Percentiles rank a stretch among this genome's conserved stretches.
Conservation (phyloP, 2,888 invertebrate species). For the Hyposoter didymator region DNA sequence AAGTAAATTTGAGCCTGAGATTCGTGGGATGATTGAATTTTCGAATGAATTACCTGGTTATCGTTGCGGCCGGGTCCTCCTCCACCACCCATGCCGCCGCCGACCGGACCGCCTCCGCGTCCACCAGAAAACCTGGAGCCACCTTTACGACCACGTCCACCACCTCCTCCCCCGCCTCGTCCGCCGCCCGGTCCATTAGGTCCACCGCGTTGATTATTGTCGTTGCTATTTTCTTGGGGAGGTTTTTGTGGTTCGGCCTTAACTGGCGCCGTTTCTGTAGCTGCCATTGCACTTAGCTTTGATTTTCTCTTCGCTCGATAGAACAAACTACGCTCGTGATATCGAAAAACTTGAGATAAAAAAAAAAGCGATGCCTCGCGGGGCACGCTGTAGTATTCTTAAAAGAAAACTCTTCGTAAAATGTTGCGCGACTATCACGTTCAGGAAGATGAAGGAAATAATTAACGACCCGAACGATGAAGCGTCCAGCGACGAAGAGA, state of each 20-base stretch:
- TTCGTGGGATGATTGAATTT: not conserved
- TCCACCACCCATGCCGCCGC: conserved; percentile 63
- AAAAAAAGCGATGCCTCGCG: conserved; percentile 53
- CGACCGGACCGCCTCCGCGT: conserved; percentile 77
- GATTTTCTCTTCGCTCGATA: not conserved
- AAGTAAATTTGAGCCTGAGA: not conserved
- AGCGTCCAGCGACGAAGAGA: conserved; percentile 75
- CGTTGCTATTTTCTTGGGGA: conserved; percentile 75
- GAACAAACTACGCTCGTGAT: not conserved
- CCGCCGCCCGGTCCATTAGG: conserved; percentile 71
- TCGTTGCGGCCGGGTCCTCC: conserved; percentile 73
- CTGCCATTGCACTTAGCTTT: conserved; percentile 68
- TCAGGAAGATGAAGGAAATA: not conserved
- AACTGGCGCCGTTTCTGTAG: conserved; percentile 76
- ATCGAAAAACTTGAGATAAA: conserved; percentile 17
- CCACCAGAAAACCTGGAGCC: conserved; percentile 79
- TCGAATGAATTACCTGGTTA: conserved; percentile 56
- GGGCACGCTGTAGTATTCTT: conserved; percentile 39
- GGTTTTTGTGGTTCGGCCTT: conserved; percentile 76
- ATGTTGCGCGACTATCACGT: not conserved
- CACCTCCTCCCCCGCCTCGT: conserved; percentile 72
- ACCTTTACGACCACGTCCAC: conserved; percentile 78
- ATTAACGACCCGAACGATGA: conserved; percentile 65
- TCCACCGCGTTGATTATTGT: conserved; percentile 72
- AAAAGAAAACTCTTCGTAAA: not conserved